A percentile compares a stretch with the other conserved stretches of the same genome.
phyloP scores from a whole-genome alignment of 2,888 invertebrate genomes.

The Lycophotia porphyrea region DNA sequence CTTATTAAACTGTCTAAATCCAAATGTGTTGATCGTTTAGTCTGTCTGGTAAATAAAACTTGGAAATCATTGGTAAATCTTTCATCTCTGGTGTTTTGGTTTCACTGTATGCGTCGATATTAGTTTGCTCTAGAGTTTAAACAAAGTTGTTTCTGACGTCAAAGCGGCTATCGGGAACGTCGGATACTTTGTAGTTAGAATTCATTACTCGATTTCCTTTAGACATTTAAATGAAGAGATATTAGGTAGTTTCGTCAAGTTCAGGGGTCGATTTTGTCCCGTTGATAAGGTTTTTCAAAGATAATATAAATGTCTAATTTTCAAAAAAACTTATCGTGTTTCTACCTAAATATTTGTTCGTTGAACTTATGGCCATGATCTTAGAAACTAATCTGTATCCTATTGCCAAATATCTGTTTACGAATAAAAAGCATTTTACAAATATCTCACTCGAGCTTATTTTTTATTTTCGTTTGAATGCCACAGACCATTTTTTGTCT shows the following conservation, averaged over 20 bases:
- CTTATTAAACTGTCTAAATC: slow-evolving; percentile 30
- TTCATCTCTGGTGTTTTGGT: slow-evolving; percentile 58
- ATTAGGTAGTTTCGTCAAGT: slow-evolving; percentile 8
- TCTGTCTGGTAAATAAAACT: slow-evolving; percentile 40
- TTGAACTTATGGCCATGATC: neutral
- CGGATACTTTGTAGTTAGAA: slow-evolving; percentile 42
- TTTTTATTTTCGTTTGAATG: slow-evolving; percentile 22
- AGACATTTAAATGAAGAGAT: slow-evolving; percentile 38
- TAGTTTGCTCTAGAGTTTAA: slow-evolving; percentile 37
- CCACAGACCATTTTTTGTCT: slow-evolving; percentile 3
- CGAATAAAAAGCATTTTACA: neutral
- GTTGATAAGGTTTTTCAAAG: slow-evolving; percentile 13
- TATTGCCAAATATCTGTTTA: neutral
- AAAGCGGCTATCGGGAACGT: slow-evolving; percentile 31
- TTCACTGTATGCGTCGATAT: slow-evolving; percentile 41
- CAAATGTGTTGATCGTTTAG: slow-evolving; percentile 48
- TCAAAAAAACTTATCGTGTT: neutral
- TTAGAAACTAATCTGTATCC: slow-evolving; percentile 6
- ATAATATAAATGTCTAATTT: neutral
- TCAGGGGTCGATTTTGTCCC: slow-evolving; percentile 26
- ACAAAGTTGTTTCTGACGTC: slow-evolving; percentile 52
- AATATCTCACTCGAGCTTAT: neutral
- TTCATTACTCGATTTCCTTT: slow-evolving; percentile 36
- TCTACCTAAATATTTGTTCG: neutral
- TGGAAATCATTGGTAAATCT: slow-evolving; percentile 45